phyloP scores from a whole-genome alignment of 2,888 invertebrate genomes.

The Scaptomyza reducta region DNA sequence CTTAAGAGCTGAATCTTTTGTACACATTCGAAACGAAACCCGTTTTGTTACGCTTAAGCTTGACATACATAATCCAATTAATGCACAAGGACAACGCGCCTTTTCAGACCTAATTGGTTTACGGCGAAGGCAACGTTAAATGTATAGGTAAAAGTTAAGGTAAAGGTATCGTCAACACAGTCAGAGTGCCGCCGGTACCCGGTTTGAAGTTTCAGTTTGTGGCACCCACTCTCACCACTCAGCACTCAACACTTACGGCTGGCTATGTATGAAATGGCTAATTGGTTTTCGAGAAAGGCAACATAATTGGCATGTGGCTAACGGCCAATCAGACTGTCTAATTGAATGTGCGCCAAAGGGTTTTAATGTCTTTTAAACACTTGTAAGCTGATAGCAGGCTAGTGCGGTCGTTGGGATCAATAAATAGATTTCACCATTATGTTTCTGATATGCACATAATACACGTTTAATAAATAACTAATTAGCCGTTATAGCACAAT shows the following conservation, averaged over 20 bases:
- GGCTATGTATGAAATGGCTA: conserved; percentile 58
- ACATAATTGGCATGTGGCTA: conserved; percentile 67
- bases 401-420: conserved; percentile 6
- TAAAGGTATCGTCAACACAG: conserved; percentile 43
- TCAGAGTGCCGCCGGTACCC: conserved; percentile 33
- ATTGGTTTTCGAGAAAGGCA: conserved; percentile 69
- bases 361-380: conserved; percentile 23
- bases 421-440: conserved; percentile 4
- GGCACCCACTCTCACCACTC: conserved; percentile 16
- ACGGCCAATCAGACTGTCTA: conserved; percentile 59
- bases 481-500: neutral
- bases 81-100: conserved; percentile 64
- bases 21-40: conserved; percentile 39
- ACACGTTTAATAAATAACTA: neutral
- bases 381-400: conserved; percentile 6
- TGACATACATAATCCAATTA: conserved; percentile 75
- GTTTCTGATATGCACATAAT: neutral
- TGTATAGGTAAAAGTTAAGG: conserved; percentile 23
- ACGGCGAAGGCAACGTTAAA: conserved; percentile 33
- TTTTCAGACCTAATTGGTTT: conserved; percentile 69
- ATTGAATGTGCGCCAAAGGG: conserved; percentile 59
- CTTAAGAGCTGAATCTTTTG: conserved; percentile 8
- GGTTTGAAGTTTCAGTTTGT: conserved; percentile 62
- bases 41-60: conserved; percentile 65
- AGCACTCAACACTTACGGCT: conserved; percentile 15